A percentile compares a stretch with the other conserved stretches of the same genome.
These are phyloP conservation scores for Telenomus remus DNA, from an alignment of 1,140 invertebrate genomes.

Conservation along the genomic window DNA sequence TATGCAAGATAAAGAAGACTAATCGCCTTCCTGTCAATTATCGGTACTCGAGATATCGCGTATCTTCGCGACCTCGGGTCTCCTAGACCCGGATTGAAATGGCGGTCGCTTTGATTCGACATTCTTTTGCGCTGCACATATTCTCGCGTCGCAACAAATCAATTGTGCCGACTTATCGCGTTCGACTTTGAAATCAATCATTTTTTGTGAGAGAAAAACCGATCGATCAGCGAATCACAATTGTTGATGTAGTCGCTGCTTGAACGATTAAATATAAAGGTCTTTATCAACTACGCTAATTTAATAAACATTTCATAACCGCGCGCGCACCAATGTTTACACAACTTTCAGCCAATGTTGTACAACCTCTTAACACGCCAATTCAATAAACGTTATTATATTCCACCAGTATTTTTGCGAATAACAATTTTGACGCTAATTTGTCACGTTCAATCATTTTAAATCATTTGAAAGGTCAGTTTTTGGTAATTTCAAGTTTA, in stretches of 20 bases:
- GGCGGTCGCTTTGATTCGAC: conserved; percentile 57
- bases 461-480: no score
- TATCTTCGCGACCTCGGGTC: conserved; percentile 58
- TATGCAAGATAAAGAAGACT: conserved; percentile 59
- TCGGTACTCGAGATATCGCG: conserved; percentile 51
- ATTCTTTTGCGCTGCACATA: conserved; percentile 42
- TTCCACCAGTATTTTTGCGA: no score
- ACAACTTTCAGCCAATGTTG: conserved; percentile 21
- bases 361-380: neutral
- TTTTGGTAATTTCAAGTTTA: no score
- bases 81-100: conserved; percentile 59
- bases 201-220: conserved; percentile 43
- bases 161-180: conserved; percentile 57
- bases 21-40: conserved; percentile 62
- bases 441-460: no score
- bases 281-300: conserved; percentile 52
- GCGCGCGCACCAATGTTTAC: conserved; percentile 25
- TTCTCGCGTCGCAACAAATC: conserved; percentile 49
- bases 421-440: no score
- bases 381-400: no score
- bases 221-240: conserved; percentile 51
- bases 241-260: conserved; percentile 28
- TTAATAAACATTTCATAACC: conserved; percentile 53
- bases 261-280: conserved; percentile 45
- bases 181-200: conserved; percentile 57